These are phyloP conservation scores for Calonectris borealis DNA, from an alignment of 2,113 vertebrate genomes.

Conservation along the genomic window DNA sequence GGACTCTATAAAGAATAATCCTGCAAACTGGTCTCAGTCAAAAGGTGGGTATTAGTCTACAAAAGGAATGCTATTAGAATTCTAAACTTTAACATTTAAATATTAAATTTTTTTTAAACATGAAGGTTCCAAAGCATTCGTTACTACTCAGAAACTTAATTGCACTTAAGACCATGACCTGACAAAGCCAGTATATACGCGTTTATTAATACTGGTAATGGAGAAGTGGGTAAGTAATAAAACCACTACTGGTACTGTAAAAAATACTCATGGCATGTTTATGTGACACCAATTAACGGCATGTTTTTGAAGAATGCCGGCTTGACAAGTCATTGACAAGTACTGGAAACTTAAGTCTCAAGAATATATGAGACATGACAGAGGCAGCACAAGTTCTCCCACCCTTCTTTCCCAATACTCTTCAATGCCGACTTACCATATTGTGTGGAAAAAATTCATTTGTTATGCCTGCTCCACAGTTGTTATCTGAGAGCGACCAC, in stretches of 20 bases:
- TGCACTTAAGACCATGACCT: neutral
- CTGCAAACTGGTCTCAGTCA: neutral
- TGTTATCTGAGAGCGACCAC: constrained; percentile 56
- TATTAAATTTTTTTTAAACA: neutral
- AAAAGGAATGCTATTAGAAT: neutral
- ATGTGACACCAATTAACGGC: neutral
- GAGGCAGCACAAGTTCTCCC: constrained; percentile 22
- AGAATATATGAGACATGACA: constrained; percentile 38
- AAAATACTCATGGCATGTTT: neutral
- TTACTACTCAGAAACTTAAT: neutral
- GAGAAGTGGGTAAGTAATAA: neutral
- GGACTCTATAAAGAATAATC: neutral
- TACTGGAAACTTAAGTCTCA: neutral
- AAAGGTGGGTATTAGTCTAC: neutral
- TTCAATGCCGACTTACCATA: constrained; percentile 47
- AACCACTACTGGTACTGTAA: neutral
- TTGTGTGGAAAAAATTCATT: constrained; percentile 40
- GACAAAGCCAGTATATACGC: neutral
- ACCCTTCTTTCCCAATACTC: constrained; percentile 48
- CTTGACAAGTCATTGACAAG: constrained; percentile 50
- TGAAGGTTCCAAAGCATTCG: neutral
- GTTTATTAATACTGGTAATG: neutral
- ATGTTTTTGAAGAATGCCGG: neutral
- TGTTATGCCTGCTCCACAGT: constrained; percentile 25
- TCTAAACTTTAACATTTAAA: neutral